Base-by-base conservation (phyloP, 2,113 vertebrate genomes). In the Aix galericulata region DNA sequence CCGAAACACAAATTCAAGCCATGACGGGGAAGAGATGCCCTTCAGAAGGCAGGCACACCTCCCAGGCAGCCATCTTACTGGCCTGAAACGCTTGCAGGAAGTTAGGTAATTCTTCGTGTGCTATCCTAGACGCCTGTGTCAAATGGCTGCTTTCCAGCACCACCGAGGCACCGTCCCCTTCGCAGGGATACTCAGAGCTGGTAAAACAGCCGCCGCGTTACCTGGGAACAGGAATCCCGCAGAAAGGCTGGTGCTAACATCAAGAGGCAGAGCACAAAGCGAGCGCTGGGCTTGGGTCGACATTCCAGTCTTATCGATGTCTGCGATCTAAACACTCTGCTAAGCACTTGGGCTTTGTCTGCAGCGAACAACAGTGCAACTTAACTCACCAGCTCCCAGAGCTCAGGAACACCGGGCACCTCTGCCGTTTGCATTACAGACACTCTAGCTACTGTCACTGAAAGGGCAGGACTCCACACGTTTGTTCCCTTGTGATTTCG, bases 241-340 rank as follows among this genome's bases (percentile, higher is more conserved):
- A 67, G 78, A 85, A 66, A 81, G 42, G 34, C 63, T 52, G 20
- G 22, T 31, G 82, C 84, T 90, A 55, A n/a, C 1, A 6, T 55
- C 89, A 91, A 50, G 15, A 52, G 46, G 46, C 75, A 91, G 78
- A 64, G 64, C 25, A 76, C 71, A 75, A 52, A 92, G 44, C 17
- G 20, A 23, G 73, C 46, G 58, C 73, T 68, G 4, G 53, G 71
- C 79, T 86, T 36, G 59, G 42, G 58, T 42, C 75, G 79, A 86
- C 94, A 89, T 94, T 91, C 89, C 73, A 89, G 26, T 42, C 83
- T 84, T 94, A 96, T 92, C 94, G 53, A 46, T 2, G 80, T 81
- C 93, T 94, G 85, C 55, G 66, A 95, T 94, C 94, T 95, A 89
- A 94, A 55, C 25, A 64, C 91, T 63, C 73, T 26, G 32, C 48